phyloP scores from a whole-genome alignment of 2,113 vertebrate species.

The Larimichthys polyactis region DNA sequence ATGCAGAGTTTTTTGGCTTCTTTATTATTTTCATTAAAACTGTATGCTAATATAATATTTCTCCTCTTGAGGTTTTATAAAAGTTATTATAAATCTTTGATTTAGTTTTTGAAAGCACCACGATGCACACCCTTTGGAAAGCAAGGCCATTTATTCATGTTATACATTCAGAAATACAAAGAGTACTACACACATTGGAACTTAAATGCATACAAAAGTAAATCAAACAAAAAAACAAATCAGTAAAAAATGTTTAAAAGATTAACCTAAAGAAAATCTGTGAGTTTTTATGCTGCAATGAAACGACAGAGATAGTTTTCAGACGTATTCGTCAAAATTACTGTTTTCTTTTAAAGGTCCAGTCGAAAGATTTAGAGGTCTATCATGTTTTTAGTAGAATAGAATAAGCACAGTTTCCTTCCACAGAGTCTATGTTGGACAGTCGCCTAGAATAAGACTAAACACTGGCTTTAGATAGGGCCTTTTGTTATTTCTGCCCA shows the following conservation, averaged over 20 bases:
- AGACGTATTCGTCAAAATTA: neutral
- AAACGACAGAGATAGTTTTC: neutral
- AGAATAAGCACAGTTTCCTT: too few relatives aligned
- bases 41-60: neutral
- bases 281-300: neutral
- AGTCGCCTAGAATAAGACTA: too few relatives aligned
- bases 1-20: neutral
- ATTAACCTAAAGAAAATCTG: neutral
- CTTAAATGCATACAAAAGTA: neutral
- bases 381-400: too few relatives aligned
- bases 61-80: neutral
- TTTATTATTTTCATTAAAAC: neutral
- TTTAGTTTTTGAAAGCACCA: neutral
- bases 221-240: neutral
- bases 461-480: too few relatives aligned
- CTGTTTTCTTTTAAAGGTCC: neutral
- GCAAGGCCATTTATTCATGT: neutral
- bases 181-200: neutral
- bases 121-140: conserved; percentile 4
- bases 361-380: too few relatives aligned
- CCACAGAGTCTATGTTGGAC: too few relatives aligned
- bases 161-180: conserved; percentile 1
- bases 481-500: too few relatives aligned
- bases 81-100: conserved; percentile 9
- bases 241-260: neutral